These are phyloP conservation scores for Zaprionus nigranus DNA, from an alignment of 1,140 invertebrate genomes.

Conservation along the genomic window DNA sequence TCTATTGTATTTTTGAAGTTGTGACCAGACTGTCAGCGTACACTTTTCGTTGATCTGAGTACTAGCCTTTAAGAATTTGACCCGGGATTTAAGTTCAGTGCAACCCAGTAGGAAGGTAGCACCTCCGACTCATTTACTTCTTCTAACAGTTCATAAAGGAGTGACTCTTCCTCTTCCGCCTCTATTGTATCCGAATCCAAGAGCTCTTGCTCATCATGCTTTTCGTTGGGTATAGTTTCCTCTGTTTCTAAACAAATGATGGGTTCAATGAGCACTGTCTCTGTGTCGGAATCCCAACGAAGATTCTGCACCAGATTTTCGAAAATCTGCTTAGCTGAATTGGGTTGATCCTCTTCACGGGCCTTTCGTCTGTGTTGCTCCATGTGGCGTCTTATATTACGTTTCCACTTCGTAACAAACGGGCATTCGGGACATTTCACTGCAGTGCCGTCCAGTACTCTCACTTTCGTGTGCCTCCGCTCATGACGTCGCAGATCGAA, in stretches of 20 bases:
- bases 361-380: conserved; percentile 6
- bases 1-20: too few species aligned
- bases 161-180: background rate
- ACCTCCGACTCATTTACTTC: background rate
- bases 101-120: conserved; percentile 14
- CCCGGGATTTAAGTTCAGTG: background rate
- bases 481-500: conserved; percentile 33
- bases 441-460: conserved; percentile 15
- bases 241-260: background rate
- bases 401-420: conserved; percentile 40
- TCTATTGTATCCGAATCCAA: background rate
- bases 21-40: too few species aligned
- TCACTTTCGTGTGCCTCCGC: conserved; percentile 7
- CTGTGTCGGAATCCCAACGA: background rate
- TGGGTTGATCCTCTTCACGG: background rate
- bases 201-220: background rate
- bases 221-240: background rate
- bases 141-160: conserved; percentile 6
- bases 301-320: conserved; percentile 2
- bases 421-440: conserved; percentile 29
- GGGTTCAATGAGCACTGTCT: background rate
- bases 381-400: conserved; percentile 33
- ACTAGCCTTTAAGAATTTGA: background rate
- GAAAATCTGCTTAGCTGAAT: background rate
- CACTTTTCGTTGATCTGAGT: background rate